Evolutionary conservation across 92 coral and sea anemone genomes (phyloP).

Genomic region (Porites rus): DNA sequence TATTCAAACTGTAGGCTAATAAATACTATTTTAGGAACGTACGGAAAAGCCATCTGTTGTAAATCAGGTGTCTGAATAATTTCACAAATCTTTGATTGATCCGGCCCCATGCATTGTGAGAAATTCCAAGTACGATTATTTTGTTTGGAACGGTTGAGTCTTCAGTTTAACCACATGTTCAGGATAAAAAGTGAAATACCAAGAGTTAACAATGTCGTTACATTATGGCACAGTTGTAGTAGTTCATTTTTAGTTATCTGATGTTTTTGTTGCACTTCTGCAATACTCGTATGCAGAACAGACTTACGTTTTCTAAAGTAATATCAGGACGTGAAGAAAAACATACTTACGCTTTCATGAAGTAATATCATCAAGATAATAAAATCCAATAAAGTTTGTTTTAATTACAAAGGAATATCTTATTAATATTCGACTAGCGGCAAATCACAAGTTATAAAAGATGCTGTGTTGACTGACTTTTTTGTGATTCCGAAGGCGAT

Average conservation of each 20-base stretch:
- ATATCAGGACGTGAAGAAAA: no score
- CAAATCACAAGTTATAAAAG: background rate
- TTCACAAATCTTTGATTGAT: conserved; percentile 8
- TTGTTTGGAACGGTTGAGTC: no score
- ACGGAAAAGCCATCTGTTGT: conserved; percentile 14
- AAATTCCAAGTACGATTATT: background rate
- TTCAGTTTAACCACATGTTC: no score
- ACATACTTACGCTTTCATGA: background rate
- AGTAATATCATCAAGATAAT: conserved; percentile 8
- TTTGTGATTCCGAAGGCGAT: background rate
- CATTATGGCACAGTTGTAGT: no score
- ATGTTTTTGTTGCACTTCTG: no score
- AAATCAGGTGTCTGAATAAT: conserved; percentile 11
- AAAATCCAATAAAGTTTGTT: background rate
- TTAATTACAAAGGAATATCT: background rate
- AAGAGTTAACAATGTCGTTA: no score
- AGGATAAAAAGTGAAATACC: no score
- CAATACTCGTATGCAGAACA: no score
- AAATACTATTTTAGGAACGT: conserved; percentile 2
- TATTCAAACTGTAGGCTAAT: background rate
- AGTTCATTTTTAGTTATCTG: no score
- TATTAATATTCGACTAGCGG: background rate
- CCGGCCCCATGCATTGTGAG: conserved; percentile 25
- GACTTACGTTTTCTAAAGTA: background rate
- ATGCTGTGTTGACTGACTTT: no score